phyloP scores from a whole-genome alignment of 2,797 vertebrate genomes.

The Melanotaenia maccullochi region DNA sequence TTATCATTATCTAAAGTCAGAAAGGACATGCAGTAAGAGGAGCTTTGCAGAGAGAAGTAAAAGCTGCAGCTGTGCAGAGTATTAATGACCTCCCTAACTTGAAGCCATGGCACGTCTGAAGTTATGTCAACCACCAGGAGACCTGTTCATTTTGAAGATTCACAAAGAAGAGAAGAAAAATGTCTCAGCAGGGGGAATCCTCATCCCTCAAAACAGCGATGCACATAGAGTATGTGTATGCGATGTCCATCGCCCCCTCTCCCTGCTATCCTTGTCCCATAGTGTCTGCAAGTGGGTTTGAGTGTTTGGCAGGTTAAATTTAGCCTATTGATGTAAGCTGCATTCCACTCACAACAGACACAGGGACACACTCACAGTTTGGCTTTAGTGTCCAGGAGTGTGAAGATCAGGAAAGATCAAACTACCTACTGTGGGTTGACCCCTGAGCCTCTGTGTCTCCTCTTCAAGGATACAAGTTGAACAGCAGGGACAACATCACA shows the following conservation, averaged over 20 bases:
- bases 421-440: conserved; percentile 77
- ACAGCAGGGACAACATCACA: conserved; percentile 64
- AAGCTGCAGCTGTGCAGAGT: conserved; percentile 20
- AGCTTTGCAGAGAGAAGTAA: conserved; percentile 14
- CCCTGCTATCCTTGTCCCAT: conserved; percentile 58
- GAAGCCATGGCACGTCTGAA: neutral
- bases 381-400: conserved; percentile 88
- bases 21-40: conserved; percentile 19
- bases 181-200: conserved; percentile 28
- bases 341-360: conserved; percentile 92
- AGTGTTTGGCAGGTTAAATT: conserved; percentile 95
- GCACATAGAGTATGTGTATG: conserved; percentile 2
- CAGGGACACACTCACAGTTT: conserved; percentile 86
- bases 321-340: conserved; percentile 98
- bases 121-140: conserved; percentile 30
- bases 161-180: conserved; percentile 15
- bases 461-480: conserved; percentile 75
- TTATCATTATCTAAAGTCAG: conserved; percentile 29
- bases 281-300: conserved; percentile 88
- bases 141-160: conserved; percentile 27
- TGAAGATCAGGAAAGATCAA: conserved; percentile 88
- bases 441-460: conserved; percentile 73
- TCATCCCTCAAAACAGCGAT: conserved; percentile 18
- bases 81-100: neutral
- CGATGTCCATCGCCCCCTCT: conserved; percentile 33